These are phyloP conservation scores for Polydrusus tereticollis DNA, from an alignment of 2,888 invertebrate species.

Conservation along the genomic window DNA sequence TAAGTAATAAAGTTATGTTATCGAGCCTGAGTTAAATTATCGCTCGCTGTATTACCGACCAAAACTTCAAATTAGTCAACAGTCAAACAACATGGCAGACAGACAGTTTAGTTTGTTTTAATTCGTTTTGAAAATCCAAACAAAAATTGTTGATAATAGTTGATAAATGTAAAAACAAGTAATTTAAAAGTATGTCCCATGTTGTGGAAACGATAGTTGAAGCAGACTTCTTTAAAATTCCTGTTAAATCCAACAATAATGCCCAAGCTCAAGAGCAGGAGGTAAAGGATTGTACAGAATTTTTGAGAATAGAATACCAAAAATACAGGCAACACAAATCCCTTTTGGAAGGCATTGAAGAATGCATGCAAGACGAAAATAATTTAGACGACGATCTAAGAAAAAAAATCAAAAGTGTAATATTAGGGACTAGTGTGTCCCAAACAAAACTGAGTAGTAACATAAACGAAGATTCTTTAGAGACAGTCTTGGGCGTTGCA, in stretches of 20 bases:
- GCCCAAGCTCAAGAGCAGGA: slow-evolving; percentile 54
- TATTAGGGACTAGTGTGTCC: slow-evolving; percentile 45
- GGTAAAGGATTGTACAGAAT: slow-evolving; percentile 56
- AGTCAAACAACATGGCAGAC: slow-evolving; percentile 36
- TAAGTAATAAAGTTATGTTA: no score
- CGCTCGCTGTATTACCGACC: background rate
- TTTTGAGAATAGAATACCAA: slow-evolving; percentile 56
- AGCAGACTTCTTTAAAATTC: slow-evolving; percentile 29
- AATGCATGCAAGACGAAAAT: slow-evolving; percentile 52
- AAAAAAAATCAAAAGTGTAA: slow-evolving; percentile 56
- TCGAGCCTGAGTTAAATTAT: background rate
- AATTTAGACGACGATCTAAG: slow-evolving; percentile 52
- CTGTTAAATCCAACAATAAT: slow-evolving; percentile 20
- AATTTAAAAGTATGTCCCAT: slow-evolving; percentile 49
- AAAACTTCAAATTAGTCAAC: background rate
- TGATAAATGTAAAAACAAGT: background rate
- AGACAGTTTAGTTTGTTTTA: slow-evolving; percentile 14
- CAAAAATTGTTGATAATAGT: slow-evolving; percentile 6
- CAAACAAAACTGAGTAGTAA: slow-evolving; percentile 46
- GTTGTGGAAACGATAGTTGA: slow-evolving; percentile 38
- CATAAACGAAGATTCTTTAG: slow-evolving; percentile 1
- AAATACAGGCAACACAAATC: slow-evolving; percentile 58
- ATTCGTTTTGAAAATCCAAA: background rate
- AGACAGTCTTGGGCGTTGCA: slow-evolving; percentile 44
- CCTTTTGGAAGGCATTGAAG: slow-evolving; percentile 56